Evolutionary conservation across 2,888 invertebrate genomes (phyloP).

Genomic region (Cephalotes varians): DNA sequence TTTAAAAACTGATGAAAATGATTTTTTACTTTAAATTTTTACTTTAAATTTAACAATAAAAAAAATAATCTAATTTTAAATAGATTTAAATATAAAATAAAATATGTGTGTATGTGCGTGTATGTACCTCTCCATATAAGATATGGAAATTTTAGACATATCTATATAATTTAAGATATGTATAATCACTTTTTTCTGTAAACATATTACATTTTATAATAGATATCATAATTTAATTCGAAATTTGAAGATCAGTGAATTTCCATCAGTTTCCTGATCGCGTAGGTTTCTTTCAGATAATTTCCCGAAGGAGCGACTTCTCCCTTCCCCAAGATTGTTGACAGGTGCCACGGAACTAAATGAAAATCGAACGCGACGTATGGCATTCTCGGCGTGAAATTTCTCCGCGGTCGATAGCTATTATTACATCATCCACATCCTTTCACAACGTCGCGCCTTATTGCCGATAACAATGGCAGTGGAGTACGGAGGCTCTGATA

Average conservation of each 20-base stretch:
- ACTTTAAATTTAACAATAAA: neutral
- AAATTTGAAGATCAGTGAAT: neutral
- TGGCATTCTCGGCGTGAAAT: conserved; percentile 59
- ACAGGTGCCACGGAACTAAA: conserved; percentile 57
- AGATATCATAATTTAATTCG: neutral
- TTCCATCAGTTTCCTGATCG: neutral
- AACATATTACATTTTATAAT: neutral
- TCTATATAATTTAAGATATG: neutral
- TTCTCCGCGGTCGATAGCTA: conserved; percentile 68
- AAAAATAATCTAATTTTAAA: neutral
- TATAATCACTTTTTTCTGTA: neutral
- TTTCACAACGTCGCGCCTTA: conserved; percentile 70
- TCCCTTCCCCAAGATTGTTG: conserved; percentile 4
- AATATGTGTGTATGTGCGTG: too few species aligned
- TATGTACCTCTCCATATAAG: neutral
- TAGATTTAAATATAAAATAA: neutral
- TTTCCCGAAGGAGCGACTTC: neutral
- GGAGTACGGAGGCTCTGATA: conserved; percentile 10
- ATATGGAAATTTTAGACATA: neutral
- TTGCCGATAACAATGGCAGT: conserved; percentile 51
- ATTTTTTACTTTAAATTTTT: neutral
- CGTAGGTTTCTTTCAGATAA: neutral
- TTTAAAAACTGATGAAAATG: neutral
- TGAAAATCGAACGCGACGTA: conserved; percentile 39
- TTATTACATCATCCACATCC: conserved; percentile 64